Evolutionary conservation across 1,140 invertebrate genomes (phyloP), one percentile per base, ranked within the genome.

Genomic region (Bombus fervidus): DNA sequence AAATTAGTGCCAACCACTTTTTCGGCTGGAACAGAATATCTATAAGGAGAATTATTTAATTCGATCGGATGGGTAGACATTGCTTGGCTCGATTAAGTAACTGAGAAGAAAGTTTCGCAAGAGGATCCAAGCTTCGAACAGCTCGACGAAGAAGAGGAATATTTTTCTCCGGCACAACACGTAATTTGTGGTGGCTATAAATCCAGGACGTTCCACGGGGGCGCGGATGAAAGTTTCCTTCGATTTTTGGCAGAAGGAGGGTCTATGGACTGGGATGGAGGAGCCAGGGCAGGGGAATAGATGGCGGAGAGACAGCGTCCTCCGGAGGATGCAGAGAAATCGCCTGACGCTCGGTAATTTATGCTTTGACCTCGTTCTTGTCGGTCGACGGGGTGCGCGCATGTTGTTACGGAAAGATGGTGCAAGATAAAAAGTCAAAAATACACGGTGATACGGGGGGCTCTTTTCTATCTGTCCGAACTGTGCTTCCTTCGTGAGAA

Each of bases 161-260:
- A 80, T 85, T 80, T 85, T 80, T 62, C 83, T 43, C 18, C 22
- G 76, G 68, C 34, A 71, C 77, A 80, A 80, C 83, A 71, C 73
- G 59, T 85, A 88, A 89, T 89, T 87, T 89, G 84, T 89, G 83
- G 73, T 47, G 18, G 87, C 82, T 87, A 88, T 89, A 89, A 88
- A 89, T 89, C 80, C 18, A 31, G 62, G 57, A 76, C 57, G 86
- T 78, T 81, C 47, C 82, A 78, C 62, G 68, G 68, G 68, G 62
- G 66, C 62, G 75, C 64, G 84, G 87, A 88, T 81, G 86, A 87
- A 88, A 89, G 83, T 88, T 66, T 77, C 66, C 72, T 90, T 80
- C 87, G 88, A 90, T 85, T 90, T 90, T 85, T 80, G 86, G 89
- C 81, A 86, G 59, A 76, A 66, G 62, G 41, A 79, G 34, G 37